Percentiles rank a stretch among this genome's conserved stretches.
phyloP scores from a whole-genome alignment of 2,888 invertebrate species.

The Hypercompe scribonia region DNA sequence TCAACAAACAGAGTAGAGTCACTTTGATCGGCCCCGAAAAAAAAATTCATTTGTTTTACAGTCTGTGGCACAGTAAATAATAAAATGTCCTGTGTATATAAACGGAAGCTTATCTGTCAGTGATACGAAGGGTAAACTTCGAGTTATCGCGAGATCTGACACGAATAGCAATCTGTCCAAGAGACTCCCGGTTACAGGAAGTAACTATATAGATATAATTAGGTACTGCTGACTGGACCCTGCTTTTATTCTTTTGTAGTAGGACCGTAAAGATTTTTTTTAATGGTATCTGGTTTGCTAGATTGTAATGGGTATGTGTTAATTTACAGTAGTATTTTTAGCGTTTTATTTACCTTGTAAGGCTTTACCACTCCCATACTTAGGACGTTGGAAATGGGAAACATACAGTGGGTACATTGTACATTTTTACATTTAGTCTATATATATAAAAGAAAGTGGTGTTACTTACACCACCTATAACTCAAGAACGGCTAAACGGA shows the following conservation, averaged over 20 bases:
- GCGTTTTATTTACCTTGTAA: too few relatives aligned
- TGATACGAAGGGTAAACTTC: neutral
- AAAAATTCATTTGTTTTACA: slow-evolving; percentile 1
- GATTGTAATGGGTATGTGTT: too few relatives aligned
- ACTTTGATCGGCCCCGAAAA: too few relatives aligned
- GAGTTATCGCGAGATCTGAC: neutral
- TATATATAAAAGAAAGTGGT: too few relatives aligned
- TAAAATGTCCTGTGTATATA: neutral
- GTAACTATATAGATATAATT: neutral
- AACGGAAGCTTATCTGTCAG: slow-evolving; percentile 1
- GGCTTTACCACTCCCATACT: too few relatives aligned
- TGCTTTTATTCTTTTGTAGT: neutral
- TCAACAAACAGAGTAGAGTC: too few relatives aligned
- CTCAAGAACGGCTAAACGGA: too few relatives aligned
- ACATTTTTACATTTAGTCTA: too few relatives aligned
- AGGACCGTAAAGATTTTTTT: neutral
- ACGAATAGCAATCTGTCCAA: slow-evolving; percentile 3
- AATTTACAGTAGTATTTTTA: too few relatives aligned
- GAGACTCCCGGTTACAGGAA: neutral
- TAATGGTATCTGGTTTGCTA: neutral
- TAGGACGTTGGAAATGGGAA: too few relatives aligned
- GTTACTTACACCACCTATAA: too few relatives aligned
- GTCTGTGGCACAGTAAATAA: slow-evolving; percentile 8
- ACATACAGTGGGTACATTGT: too few relatives aligned
- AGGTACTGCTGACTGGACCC: neutral